phyloP scores from a whole-genome alignment of 2,797 vertebrate species.

The Linurgus olivaceus region DNA sequence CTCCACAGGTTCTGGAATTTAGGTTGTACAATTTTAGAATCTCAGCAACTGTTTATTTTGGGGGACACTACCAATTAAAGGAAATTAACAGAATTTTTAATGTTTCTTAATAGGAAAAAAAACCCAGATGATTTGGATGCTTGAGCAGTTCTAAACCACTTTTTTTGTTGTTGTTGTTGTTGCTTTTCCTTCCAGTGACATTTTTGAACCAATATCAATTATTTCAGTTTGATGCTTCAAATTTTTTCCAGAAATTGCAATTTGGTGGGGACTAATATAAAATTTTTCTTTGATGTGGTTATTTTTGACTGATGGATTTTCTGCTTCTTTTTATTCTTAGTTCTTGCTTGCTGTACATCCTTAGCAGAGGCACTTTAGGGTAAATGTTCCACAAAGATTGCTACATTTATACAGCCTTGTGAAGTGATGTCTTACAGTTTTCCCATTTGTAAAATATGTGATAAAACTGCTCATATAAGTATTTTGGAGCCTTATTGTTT shows the following conservation, averaged over 20 bases:
- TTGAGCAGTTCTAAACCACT: not conserved
- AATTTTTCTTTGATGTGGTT: not conserved
- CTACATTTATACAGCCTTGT: not conserved
- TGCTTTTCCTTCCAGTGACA: not conserved
- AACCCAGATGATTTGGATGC: not conserved
- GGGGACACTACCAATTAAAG: not conserved
- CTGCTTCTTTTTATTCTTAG: not conserved
- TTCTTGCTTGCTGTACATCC: not conserved
- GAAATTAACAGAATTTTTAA: not conserved
- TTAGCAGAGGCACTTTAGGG: not conserved
- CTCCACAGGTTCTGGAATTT: not conserved
- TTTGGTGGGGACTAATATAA: accelerated
- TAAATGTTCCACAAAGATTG: not conserved
- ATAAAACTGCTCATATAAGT: not conserved
- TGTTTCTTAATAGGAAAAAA: not conserved
- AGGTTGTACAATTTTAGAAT: not conserved
- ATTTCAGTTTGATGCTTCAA: not conserved
- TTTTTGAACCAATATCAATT: not conserved
- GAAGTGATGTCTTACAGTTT: not conserved
- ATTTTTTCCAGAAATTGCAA: not conserved
- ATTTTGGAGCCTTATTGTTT: not conserved
- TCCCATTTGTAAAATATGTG: not conserved
- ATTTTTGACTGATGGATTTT: not conserved
- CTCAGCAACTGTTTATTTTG: not conserved
- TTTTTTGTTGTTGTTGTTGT: too few relatives aligned